These are phyloP conservation scores for Stratiolaelaps scimitus DNA, from an alignment of 1,140 invertebrate species.

Conservation along the genomic window DNA sequence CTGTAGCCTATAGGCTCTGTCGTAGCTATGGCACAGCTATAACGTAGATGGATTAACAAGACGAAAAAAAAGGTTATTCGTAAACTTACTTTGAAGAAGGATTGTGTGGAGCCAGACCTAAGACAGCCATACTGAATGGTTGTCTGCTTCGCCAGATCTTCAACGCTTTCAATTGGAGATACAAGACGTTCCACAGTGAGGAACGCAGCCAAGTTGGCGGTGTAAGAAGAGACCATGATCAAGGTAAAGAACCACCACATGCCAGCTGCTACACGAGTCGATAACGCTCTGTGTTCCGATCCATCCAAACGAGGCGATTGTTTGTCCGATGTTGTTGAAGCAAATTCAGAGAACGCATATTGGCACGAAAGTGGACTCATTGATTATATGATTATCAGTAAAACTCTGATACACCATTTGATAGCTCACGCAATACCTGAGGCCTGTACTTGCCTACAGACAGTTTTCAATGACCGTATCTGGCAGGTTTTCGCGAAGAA, in stretches of 20 bases:
- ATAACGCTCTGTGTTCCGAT: constrained; percentile 39
- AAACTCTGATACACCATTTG: too few relatives aligned
- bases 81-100: constrained; percentile 41
- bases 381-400: too few relatives aligned
- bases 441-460: too few relatives aligned
- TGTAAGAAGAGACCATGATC: constrained; percentile 50
- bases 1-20: too few relatives aligned
- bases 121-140: constrained; percentile 47
- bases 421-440: too few relatives aligned
- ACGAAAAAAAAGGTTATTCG: too few relatives aligned
- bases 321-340: neutral
- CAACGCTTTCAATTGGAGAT: constrained; percentile 46
- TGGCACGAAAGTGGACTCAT: too few relatives aligned
- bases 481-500: too few relatives aligned
- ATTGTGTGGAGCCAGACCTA: constrained; percentile 45
- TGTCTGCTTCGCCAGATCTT: constrained; percentile 48
- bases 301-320: neutral
- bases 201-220: constrained; percentile 50
- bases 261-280: constrained; percentile 42
- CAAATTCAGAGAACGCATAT: neutral
- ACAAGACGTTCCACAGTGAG: constrained; percentile 49
- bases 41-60: too few relatives aligned
- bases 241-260: constrained; percentile 50
- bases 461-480: too few relatives aligned
- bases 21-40: too few relatives aligned